Conservation (phyloP, 2,113 vertebrate species). For the Cygnus atratus region DNA sequence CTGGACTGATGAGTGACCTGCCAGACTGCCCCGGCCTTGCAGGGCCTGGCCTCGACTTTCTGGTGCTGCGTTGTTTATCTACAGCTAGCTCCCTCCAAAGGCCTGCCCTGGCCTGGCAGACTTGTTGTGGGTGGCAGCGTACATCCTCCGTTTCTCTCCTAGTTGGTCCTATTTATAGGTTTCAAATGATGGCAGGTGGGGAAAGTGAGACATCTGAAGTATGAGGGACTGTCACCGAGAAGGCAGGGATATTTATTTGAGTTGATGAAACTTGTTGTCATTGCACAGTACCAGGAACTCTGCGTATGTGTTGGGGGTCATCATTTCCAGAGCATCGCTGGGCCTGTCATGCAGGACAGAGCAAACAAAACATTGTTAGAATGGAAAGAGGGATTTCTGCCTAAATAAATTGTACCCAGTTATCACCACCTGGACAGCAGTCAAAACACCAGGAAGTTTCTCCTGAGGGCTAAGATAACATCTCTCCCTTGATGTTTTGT, state of each 20-base stretch:
- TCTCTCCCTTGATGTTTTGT: background rate
- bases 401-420: slow-evolving; percentile 18
- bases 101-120: background rate
- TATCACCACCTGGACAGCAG: background rate
- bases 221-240: background rate
- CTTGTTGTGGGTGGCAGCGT: background rate
- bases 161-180: background rate
- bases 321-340: background rate
- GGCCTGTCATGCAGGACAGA: slow-evolving; percentile 2
- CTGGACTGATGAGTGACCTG: background rate
- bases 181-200: slow-evolving; percentile 34
- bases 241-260: slow-evolving; percentile 12
- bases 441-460: background rate
- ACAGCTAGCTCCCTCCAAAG: background rate
- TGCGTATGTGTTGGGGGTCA: background rate
- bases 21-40: background rate
- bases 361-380: slow-evolving; percentile 16
- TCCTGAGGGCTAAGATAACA: background rate
- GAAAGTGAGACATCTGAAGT: slow-evolving; percentile 20
- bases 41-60: background rate
- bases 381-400: slow-evolving; percentile 37
- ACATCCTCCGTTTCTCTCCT: background rate
- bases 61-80: background rate
- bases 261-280: slow-evolving; percentile 48
- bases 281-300: background rate